These are phyloP conservation scores for Temnopleurus reevesii DNA, from an alignment of 53 echinoderm and acorn worm genomes.

Conservation along the genomic window DNA sequence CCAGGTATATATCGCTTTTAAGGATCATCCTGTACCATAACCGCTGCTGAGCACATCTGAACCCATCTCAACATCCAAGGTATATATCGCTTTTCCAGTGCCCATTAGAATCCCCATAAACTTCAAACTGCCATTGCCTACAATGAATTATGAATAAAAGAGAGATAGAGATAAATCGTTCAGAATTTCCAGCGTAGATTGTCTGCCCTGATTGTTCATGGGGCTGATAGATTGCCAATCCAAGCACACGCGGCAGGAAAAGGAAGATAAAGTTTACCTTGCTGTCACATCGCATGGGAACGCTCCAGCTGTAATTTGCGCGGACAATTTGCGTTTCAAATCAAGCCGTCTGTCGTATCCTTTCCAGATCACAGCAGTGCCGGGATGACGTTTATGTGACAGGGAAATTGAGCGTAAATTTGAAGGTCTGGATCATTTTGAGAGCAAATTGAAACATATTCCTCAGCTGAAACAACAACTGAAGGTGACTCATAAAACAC, in stretches of 20 bases:
- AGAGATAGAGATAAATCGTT: neutral
- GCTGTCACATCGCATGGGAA: neutral
- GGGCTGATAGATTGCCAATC: neutral
- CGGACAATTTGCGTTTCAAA: constrained; percentile 34
- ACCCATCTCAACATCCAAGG: neutral
- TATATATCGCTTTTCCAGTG: neutral
- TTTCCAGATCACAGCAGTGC: neutral
- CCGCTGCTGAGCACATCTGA: no score
- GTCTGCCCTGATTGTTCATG: neutral
- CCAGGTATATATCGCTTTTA: no score
- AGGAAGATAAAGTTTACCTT: neutral
- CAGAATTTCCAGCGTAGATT: neutral
- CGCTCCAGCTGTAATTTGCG: constrained; percentile 33
- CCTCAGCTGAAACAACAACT: neutral
- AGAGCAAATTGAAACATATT: neutral
- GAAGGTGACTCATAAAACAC: neutral
- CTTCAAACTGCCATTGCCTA: neutral
- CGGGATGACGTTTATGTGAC: constrained; percentile 5
- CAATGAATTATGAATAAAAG: neutral
- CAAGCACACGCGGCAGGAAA: neutral
- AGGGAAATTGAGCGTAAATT: constrained; percentile 27
- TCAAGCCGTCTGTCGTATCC: constrained; percentile 1
- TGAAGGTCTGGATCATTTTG: neutral
- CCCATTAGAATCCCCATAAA: neutral
- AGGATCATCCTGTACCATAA: no score